Base-by-base conservation (phyloP, 2,888 invertebrate genomes). In the Mythimna ferrago region DNA sequence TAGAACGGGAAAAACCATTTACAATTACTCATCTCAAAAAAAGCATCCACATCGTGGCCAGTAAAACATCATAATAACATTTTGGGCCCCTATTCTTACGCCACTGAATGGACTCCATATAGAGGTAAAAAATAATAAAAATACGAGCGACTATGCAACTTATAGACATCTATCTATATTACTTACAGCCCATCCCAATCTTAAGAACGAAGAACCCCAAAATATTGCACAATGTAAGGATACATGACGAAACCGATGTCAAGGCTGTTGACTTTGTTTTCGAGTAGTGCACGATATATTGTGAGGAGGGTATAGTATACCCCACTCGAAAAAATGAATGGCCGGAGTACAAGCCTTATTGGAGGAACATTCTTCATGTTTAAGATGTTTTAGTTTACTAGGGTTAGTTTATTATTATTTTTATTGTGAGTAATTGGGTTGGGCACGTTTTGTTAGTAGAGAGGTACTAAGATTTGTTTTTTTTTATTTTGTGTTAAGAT, bases 201-300 rank as follows among this genome's bases (percentile, higher is more conserved):
- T 71, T 38, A 41, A 35, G 35, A 32, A 32, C 51, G 41, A 48
- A 51, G 73, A 35, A 62, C 60, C 74, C 73, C 67, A 63, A 81
- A 80, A 83, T 81, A 80, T 80, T 77, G 80, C 78, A 80, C 64
- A 71, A 71, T 78, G 54, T 74, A 61, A 79, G 77, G 82, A 79
- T 83, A 78, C 86, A 86, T 80, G 71, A 53, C 67, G 81, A 76
- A 74, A 80, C 82, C 66, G 82, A 83, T 89, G 87, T 89, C 87
- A 89, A 89, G 90, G 87, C 84, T 92, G 91, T 93, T 93, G 92
- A 93, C 89, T 93, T 91, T 91, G 88, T 91, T 89, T 89, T 92
- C 88, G 83, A 92, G 91, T 88, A 90, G 80, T 89, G 88, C 89
- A 88, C 68, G 70, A 74, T 73, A 87, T 90, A 93, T 94, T 92